Evolutionary conservation across 92 coral and sea anemone species (phyloP).

Genomic region (Heteractis magnifica): DNA sequence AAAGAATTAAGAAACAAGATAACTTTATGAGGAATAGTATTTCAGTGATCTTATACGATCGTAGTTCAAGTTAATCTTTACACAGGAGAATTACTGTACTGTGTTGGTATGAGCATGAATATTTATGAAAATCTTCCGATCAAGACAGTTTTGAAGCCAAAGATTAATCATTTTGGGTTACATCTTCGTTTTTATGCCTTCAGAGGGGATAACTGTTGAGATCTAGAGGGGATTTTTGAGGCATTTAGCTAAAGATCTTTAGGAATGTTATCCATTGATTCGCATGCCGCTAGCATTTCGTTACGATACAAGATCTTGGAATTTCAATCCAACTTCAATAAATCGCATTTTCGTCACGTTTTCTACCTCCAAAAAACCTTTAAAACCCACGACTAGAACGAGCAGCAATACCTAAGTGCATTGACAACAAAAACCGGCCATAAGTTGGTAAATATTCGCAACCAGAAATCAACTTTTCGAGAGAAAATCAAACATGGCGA

Average conservation of each 20-base stretch:
- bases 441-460: constrained; percentile 16
- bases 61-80: neutral
- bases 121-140: neutral
- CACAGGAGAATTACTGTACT: neutral
- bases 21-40: neutral
- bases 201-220: neutral
- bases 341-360: neutral
- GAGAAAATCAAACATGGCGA: constrained; percentile 79
- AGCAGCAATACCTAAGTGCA: neutral
- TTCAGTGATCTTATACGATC: neutral
- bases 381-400: neutral
- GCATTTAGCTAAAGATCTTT: constrained; percentile 16
- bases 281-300: constrained; percentile 16
- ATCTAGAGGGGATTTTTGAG: constrained; percentile 5
- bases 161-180: neutral
- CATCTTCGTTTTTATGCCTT: neutral
- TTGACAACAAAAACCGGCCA: neutral
- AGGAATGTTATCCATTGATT: constrained; percentile 25
- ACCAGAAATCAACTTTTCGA: constrained; percentile 21
- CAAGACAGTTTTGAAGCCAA: neutral
- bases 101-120: constrained; percentile 5
- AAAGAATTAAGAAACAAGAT: constrained; percentile 25
- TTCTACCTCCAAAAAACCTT: neutral
- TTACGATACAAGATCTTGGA: constrained; percentile 15
- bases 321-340: constrained; percentile 10